Conservation (phyloP, 2,797 vertebrate species). For the Enteromius unitaeniatus region DNA sequence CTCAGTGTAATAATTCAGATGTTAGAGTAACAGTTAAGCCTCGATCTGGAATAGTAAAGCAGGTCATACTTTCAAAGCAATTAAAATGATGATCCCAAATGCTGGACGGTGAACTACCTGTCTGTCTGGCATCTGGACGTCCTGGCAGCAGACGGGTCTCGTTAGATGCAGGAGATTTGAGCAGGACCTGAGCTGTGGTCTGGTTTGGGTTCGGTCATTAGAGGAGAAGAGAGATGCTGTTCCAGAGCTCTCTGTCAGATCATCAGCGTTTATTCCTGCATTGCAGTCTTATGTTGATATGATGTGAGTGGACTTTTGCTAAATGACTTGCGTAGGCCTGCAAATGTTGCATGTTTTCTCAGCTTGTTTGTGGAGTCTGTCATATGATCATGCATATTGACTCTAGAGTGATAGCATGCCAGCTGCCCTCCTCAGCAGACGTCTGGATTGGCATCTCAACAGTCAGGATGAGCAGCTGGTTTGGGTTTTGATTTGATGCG, state of each 20-base stretch:
- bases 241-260: background rate
- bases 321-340: background rate
- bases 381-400: background rate
- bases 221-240: background rate
- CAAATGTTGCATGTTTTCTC: background rate
- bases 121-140: background rate
- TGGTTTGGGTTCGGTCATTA: background rate
- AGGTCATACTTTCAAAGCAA: background rate
- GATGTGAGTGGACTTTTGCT: background rate
- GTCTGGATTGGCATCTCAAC: background rate
- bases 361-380: background rate
- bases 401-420: background rate
- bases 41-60: background rate
- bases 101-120: background rate
- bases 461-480: background rate
- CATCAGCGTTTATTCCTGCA: background rate
- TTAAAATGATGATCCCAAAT: background rate
- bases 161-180: background rate
- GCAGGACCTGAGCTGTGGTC: conserved; percentile 4
- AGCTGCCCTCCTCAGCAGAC: background rate
- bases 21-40: background rate
- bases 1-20: background rate
- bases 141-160: background rate
- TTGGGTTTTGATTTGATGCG: background rate
- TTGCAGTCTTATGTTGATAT: background rate